These are phyloP conservation scores for Amiota mariae DNA, from an alignment of 2,888 invertebrate genomes.

Conservation along the genomic window DNA sequence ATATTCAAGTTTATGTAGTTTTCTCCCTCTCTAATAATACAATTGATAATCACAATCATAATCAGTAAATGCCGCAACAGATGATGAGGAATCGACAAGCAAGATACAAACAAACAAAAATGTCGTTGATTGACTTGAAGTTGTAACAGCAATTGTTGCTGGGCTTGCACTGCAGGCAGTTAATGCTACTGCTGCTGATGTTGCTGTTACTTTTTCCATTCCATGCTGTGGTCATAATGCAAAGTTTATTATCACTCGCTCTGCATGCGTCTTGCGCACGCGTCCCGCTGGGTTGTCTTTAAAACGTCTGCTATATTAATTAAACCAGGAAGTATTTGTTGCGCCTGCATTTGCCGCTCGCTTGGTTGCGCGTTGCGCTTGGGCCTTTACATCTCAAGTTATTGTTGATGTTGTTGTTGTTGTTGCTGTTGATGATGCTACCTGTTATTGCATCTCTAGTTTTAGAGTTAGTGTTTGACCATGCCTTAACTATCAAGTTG, in stretches of 20 bases:
- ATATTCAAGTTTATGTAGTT: conserved; percentile 2
- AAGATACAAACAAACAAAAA: not conserved
- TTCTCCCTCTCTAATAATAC: conserved; percentile 6
- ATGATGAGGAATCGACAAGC: not conserved
- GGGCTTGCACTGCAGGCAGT: conserved; percentile 51
- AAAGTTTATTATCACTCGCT: conserved; percentile 27
- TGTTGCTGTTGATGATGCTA: not conserved
- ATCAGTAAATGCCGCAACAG: conserved; percentile 39
- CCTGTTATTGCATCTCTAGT: not conserved
- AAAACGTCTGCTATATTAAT: conserved; percentile 55
- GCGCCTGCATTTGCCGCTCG: conserved; percentile 43
- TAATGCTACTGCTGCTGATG: conserved; percentile 15
- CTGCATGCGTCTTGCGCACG: not conserved
- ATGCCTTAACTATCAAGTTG: conserved; percentile 22
- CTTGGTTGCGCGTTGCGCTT: conserved; percentile 5
- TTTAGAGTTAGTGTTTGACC: not conserved
- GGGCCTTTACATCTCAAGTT: not conserved
- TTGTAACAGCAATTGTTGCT: conserved; percentile 22
- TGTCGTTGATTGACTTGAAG: conserved; percentile 34
- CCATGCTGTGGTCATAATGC: conserved; percentile 17
- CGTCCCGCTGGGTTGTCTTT: conserved; percentile 12
- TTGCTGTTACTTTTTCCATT: conserved; percentile 28
- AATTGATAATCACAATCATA: conserved; percentile 29
- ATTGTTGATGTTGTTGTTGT: not conserved
- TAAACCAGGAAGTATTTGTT: conserved; percentile 68